Conservation (phyloP, 2,797 vertebrate species). For the Novumbra hubbsi region DNA sequence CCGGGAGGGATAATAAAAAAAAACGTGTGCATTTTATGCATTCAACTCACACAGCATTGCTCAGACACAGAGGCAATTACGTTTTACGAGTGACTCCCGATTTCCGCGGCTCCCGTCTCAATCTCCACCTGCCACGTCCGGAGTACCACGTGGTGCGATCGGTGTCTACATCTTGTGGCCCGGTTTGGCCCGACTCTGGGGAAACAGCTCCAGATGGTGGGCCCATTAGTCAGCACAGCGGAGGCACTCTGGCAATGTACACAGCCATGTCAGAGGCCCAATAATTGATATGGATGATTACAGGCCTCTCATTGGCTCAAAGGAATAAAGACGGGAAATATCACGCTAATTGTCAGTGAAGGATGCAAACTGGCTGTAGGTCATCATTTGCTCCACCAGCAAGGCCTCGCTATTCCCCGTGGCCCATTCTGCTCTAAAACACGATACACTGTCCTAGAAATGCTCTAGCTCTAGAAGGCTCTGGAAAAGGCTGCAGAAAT, state of each 20-base stretch:
- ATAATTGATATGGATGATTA: constrained; percentile 68
- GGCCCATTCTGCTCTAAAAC: constrained; percentile 27
- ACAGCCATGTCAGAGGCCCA: constrained; percentile 55
- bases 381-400: constrained; percentile 28
- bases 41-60: constrained; percentile 1
- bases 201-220: constrained; percentile 58
- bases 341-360: constrained; percentile 56
- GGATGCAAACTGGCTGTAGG: constrained; percentile 50
- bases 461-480: too few relatives aligned
- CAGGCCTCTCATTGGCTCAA: constrained; percentile 41
- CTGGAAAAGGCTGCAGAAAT: background rate
- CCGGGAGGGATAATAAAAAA: constrained; percentile 25
- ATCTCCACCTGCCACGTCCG: constrained; percentile 27
- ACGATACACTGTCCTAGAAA: constrained; percentile 12
- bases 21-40: constrained; percentile 17
- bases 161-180: constrained; percentile 4
- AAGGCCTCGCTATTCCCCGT: constrained; percentile 14
- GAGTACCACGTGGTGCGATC: constrained; percentile 3
- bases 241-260: constrained; percentile 52
- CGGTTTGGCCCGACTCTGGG: constrained; percentile 27
- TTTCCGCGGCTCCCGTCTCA: constrained; percentile 12
- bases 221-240: constrained; percentile 48
- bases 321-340: constrained; percentile 40
- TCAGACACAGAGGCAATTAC: constrained; percentile 4
- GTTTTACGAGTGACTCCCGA: background rate